Evolutionary conservation across 2,888 invertebrate genomes (phyloP).

Genomic region (Abrostola triplasia): DNA sequence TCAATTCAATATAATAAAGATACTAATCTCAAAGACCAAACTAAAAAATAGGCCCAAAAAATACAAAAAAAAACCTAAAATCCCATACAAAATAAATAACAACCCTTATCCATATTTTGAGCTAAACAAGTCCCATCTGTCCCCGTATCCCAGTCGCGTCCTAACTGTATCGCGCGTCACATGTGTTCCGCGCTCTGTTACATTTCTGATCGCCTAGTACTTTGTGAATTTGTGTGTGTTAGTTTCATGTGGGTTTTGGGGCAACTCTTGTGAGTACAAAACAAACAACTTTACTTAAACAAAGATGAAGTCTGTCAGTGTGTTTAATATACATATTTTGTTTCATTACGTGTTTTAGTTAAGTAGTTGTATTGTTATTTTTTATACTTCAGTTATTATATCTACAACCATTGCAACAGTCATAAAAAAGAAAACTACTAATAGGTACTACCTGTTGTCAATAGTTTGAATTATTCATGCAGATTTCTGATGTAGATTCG

Average conservation of each 20-base stretch:
- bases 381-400: no score
- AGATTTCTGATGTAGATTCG: no score
- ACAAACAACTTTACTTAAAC: neutral
- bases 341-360: no score
- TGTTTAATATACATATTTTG: no score
- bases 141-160: slow-evolving; percentile 55
- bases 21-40: slow-evolving; percentile 18
- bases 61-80: slow-evolving; percentile 32
- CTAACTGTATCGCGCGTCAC: slow-evolving; percentile 53
- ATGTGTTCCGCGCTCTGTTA: slow-evolving; percentile 57
- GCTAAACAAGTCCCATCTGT: slow-evolving; percentile 52
- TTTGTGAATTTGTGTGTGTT: slow-evolving; percentile 56
- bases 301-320: no score
- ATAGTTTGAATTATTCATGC: no score
- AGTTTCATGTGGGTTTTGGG: slow-evolving; percentile 45
- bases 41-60: slow-evolving; percentile 17
- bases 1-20: neutral
- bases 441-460: no score
- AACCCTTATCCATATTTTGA: slow-evolving; percentile 56
- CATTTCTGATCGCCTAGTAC: slow-evolving; percentile 64
- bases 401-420: no score
- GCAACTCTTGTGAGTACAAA: slow-evolving; percentile 41
- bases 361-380: no score
- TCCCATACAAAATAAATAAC: slow-evolving; percentile 45
- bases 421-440: no score